A percentile compares a stretch with the other conserved stretches of the same genome.
Evolutionary conservation across 2,113 vertebrate species (phyloP).

Genomic region (Psilopogon haemacephalus): DNA sequence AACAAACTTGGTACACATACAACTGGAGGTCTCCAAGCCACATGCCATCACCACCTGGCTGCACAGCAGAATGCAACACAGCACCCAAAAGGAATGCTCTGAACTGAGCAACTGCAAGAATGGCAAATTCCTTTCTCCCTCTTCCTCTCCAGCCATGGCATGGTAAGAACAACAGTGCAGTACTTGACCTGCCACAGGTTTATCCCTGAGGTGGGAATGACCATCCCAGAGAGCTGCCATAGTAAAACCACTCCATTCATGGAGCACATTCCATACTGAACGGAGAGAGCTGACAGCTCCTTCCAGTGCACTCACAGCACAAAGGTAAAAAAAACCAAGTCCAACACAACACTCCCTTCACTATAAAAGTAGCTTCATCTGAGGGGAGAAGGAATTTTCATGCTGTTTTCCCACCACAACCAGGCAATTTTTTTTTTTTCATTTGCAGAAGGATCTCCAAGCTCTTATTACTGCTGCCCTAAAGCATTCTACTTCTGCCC

Average conservation of each 20-base stretch:
- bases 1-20: not conserved
- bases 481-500: slow-evolving; percentile 50
- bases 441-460: slow-evolving; percentile 7
- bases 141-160: not conserved
- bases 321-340: not conserved
- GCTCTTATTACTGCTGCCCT: slow-evolving; percentile 50
- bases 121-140: not conserved
- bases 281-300: not conserved
- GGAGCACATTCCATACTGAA: not conserved
- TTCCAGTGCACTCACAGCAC: not conserved
- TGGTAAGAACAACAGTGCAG: not conserved
- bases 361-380: not conserved
- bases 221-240: not conserved
- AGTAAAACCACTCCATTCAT: not conserved
- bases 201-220: not conserved
- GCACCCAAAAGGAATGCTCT: not conserved
- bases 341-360: not conserved
- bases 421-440: not conserved
- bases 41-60: not conserved
- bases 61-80: not conserved
- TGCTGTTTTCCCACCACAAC: not conserved
- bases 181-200: not conserved
- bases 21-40: not conserved
- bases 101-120: not conserved
- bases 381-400: not conserved